Evolutionary conservation across 2,888 invertebrate species (phyloP).

Genomic region (Punctoribates punctum): DNA sequence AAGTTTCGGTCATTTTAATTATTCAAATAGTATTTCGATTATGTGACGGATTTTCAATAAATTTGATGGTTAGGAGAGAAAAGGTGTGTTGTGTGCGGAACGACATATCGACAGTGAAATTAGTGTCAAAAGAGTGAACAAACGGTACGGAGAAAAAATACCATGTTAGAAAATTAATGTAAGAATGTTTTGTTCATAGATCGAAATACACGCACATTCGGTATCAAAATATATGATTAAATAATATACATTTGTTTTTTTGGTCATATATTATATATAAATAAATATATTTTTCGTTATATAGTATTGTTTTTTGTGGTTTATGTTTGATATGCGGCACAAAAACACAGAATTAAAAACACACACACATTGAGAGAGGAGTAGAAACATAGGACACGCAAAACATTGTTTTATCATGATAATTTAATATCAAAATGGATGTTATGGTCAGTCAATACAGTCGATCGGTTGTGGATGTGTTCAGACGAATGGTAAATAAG

Average conservation of each 20-base stretch:
- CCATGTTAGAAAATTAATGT: too few relatives aligned
- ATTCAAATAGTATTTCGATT: neutral
- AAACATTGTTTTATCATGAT: neutral
- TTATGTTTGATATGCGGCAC: neutral
- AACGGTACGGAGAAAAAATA: too few relatives aligned
- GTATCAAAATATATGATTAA: neutral
- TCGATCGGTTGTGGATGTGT: neutral
- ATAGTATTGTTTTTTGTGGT: neutral
- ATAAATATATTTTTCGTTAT: neutral
- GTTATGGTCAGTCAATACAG: slow-evolving; percentile 7
- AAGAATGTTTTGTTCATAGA: too few relatives aligned
- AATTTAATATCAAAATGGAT: neutral
- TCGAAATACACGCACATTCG: neutral
- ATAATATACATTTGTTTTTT: too few relatives aligned
- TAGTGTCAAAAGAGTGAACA: too few relatives aligned
- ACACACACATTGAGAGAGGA: neutral
- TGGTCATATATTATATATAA: too few relatives aligned
- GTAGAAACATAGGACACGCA: neutral
- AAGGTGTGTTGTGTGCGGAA: neutral
- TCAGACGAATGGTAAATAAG: neutral
- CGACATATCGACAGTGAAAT: neutral
- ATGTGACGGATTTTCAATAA: neutral
- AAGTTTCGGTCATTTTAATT: neutral
- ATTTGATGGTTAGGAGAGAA: neutral
- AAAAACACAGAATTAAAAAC: neutral